Evolutionary conservation across 2,888 invertebrate species (phyloP), one percentile per base, ranked within the genome.

Genomic region (Melitaea athalia): DNA sequence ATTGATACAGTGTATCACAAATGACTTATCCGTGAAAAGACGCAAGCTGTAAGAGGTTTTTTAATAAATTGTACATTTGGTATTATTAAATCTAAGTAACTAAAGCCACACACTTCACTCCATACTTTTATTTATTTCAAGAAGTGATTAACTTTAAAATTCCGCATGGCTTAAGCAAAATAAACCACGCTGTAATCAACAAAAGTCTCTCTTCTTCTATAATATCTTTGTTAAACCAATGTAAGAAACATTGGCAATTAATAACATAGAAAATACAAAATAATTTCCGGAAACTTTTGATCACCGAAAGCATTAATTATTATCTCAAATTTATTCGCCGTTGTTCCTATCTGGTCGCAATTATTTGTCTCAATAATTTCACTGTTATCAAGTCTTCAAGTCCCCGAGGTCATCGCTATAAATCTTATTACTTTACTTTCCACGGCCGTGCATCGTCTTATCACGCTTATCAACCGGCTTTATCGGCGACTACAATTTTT

Each of bases 351-450:
- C 71, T n/a, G 7, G 33, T 49, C 24, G 55, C 61, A 67, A 67
- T 67, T 57, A 67, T 67, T 67, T 45, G 62, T 62, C 62, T 67
- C 42, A 57, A 67, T n/a, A 67, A 55, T 60, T 57, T 55, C 60
- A 42, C 15, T 24, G 17, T 67, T 67, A 67, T 67, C 67, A 49
- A 10, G 5, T 33, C 72, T 33, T 72, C 85, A 86, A 89, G 86
- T 83, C 81, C 52, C 70, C 67, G 69, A 82, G 84, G 82, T 87
- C 85, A 78, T 82, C 80, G 80, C 74, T 77, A 67, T 71, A 65
- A 81, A 81, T 71, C 79, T 75, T 69, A 77, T 80, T 76, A 79
- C 81, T 50, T 80, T 79, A 79, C 82, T 83, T 67, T 72, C 74
- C 68, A 72, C 63, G 72, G 73, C 71, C 72, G 69, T 70, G 71